A percentile compares a stretch with the other conserved stretches of the same genome.
phyloP scores from a whole-genome alignment of 2,113 vertebrate genomes.

The Peromyscus polionotus region DNA sequence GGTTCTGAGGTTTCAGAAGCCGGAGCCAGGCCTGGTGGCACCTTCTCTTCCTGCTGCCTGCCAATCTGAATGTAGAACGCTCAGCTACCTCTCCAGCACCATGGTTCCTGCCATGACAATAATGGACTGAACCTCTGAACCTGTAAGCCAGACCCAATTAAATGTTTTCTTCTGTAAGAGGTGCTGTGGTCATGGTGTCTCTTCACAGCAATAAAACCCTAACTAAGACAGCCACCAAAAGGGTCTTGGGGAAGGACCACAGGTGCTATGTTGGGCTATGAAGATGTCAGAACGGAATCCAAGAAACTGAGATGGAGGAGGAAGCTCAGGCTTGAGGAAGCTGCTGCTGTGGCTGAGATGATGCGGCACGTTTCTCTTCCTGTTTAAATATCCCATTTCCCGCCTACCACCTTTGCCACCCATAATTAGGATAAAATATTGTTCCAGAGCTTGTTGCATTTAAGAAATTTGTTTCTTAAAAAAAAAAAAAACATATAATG shows the following conservation, averaged over 20 bases:
- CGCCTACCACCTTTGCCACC: not conserved
- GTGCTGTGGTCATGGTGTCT: not conserved
- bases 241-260: not conserved
- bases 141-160: not conserved
- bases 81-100: not conserved
- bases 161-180: not conserved
- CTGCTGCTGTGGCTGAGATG: not conserved
- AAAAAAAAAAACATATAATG: not conserved
- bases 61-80: no score
- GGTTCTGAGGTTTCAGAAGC: not conserved
- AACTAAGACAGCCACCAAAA: not conserved
- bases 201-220: not conserved
- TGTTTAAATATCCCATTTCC: not conserved
- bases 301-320: not conserved
- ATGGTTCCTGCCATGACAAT: not conserved
- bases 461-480: not conserved
- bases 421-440: not conserved
- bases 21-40: not conserved
- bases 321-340: not conserved
- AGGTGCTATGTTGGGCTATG: not conserved
- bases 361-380: not conserved
- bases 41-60: not conserved
- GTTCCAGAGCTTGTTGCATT: not conserved
- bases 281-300: not conserved
- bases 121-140: not conserved